phyloP scores from a whole-genome alignment of 2,888 invertebrate species.

The Acanthosoma haemorrhoidale region DNA sequence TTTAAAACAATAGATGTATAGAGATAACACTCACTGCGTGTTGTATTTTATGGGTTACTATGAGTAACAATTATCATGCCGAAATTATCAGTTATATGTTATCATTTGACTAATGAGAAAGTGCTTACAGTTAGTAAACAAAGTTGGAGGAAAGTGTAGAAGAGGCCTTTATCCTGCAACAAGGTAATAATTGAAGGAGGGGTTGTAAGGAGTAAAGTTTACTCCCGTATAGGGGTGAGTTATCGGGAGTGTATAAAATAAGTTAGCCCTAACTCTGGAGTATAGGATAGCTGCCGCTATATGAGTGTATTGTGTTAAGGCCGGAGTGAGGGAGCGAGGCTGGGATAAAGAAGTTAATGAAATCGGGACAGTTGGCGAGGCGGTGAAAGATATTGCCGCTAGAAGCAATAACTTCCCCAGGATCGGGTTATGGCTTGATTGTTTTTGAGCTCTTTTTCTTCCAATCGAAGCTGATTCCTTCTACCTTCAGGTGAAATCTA shows the following conservation, averaged over 20 bases:
- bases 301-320: background rate
- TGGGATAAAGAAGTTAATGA: slow-evolving; percentile 12
- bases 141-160: background rate
- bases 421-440: background rate
- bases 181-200: background rate
- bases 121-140: background rate
- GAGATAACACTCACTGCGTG: too few relatives aligned
- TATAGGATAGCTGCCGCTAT: too few relatives aligned
- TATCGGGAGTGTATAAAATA: background rate
- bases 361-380: background rate
- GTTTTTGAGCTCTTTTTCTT: slow-evolving; percentile 2
- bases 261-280: background rate
- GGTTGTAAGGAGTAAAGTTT: background rate
- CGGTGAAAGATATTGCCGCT: too few relatives aligned
- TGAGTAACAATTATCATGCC: too few relatives aligned
- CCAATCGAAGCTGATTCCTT: too few relatives aligned
- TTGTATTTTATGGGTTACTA: too few relatives aligned
- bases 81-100: too few relatives aligned
- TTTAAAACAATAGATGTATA: too few relatives aligned
- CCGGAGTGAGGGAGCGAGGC: background rate
- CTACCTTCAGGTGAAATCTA: background rate
- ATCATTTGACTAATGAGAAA: background rate
- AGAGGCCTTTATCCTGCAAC: background rate
- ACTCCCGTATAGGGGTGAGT: background rate
- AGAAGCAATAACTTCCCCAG: too few relatives aligned